Conservation (phyloP, 2,888 invertebrate species). For the Parthenolecanium corni region DNA sequence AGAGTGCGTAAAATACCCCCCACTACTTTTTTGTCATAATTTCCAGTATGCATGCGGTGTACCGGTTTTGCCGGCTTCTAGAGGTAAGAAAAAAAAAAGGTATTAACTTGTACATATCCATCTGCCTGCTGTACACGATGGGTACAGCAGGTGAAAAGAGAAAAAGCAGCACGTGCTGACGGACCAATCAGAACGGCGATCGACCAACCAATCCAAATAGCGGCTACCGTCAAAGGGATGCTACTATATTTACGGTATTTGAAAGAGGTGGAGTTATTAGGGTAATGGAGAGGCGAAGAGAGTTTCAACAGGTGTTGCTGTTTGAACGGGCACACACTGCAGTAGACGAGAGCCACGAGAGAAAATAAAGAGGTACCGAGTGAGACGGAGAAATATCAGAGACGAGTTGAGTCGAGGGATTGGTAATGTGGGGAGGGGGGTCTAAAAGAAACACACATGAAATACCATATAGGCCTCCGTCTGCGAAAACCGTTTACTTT, state of each 20-base stretch:
- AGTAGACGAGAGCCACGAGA: not conserved
- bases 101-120: not conserved
- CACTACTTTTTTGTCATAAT: not conserved
- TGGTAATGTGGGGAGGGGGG: no score
- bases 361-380: no score
- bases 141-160: slow-evolving; percentile 24
- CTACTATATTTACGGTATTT: slow-evolving; percentile 23
- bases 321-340: not conserved
- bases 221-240: slow-evolving; percentile 29
- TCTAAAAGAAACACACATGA: no score
- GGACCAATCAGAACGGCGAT: slow-evolving; percentile 14
- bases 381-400: no score
- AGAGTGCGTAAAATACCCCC: slow-evolving; percentile 8
- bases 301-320: slow-evolving; percentile 21
- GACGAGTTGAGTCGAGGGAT: no score
- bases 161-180: slow-evolving; percentile 25
- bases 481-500: not conserved
- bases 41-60: not conserved
- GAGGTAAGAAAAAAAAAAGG: not conserved
- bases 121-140: slow-evolving; percentile 15
- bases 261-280: slow-evolving; percentile 23
- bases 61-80: no score
- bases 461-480: no score
- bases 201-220: slow-evolving; percentile 25
- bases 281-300: slow-evolving; percentile 7